Evolutionary conservation across 2,113 vertebrate species (phyloP), one percentile per base, ranked within the genome.

Genomic region (Xenotilapia longispinis): DNA sequence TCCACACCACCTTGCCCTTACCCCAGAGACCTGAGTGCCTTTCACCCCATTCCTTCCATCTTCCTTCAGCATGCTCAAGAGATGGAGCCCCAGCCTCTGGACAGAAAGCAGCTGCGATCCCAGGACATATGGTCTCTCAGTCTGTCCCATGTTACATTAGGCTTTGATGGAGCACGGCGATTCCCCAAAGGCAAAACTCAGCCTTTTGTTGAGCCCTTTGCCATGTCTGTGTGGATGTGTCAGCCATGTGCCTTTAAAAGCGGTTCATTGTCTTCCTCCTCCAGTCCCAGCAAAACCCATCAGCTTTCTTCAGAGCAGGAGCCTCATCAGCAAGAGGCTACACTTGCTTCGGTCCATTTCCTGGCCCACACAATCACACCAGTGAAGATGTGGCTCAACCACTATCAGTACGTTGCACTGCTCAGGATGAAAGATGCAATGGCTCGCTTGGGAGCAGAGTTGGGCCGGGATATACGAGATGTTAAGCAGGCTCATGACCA

Each of bases 321-420:
- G n/a, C 40, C 68, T 47, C 36, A 14, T 42, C 80, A 65, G 33
- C 80, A 82, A 55, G 87, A 82, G 60, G 89, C 36, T 36, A 80
- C 38, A 1, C 83, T 96, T 63, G 97, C 97, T 13, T 95, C 96
- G 6, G 2, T 98, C 55, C 98, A 99, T 1, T 14, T 99, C 81
- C 96, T 99, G 6, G 87, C 96, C 9, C 97, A 98, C 88, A 96
- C 97, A 10, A 92, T 97, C 21, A 96, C 97, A 3, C 97, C 97
- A 0, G 88, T 99, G 84, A 96, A 96, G 14, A 81, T 98, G 95
- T 97, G 97, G 87, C 96, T 99, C n/a, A 98, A 98, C 89, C 99
- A 99, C 94, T 99, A 99, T 93, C 98, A 99, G 82, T 99, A 98
- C 51, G 94, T 99, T 54, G 98, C 98, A 7, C 96, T 99, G 54